Evolutionary conservation across 2,113 vertebrate genomes (phyloP).

Genomic region (Oryzias melastigma): DNA sequence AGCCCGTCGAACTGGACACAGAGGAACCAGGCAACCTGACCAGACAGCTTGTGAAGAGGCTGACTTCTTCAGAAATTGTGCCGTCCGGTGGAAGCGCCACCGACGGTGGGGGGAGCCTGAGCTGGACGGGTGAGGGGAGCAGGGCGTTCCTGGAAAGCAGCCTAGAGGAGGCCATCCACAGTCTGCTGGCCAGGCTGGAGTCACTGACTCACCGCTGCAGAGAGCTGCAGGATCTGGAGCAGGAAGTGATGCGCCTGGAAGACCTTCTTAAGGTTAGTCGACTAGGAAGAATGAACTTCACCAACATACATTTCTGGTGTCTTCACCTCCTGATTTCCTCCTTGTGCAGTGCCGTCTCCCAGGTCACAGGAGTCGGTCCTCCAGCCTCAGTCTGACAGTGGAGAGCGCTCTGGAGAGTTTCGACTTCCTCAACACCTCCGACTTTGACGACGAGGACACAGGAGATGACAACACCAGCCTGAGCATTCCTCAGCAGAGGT

Average conservation of each 20-base stretch:
- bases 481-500: conserved; percentile 81
- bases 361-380: conserved; percentile 88
- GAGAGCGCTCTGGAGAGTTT: conserved; percentile 98
- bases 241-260: conserved; percentile 91
- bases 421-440: conserved; percentile 98
- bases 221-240: conserved; percentile 93
- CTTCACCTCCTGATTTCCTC: too few species aligned
- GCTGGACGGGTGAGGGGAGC: conserved; percentile 84
- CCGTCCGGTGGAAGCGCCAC: conserved; percentile 29
- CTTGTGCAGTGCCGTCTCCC: conserved; percentile 86
- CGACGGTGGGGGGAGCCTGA: conserved; percentile 62
- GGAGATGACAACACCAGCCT: conserved; percentile 80
- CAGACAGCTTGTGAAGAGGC: conserved; percentile 91
- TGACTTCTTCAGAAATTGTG: conserved; percentile 84
- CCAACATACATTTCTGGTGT: too few species aligned
- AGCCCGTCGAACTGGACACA: conserved; percentile 93
- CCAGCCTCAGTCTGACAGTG: conserved; percentile 95
- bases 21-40: conserved; percentile 90
- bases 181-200: conserved; percentile 87
- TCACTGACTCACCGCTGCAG: conserved; percentile 86
- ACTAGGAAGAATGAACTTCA: neutral
- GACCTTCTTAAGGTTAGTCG: conserved; percentile 89
- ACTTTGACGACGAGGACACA: conserved; percentile 95
- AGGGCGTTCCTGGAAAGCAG: conserved; percentile 86
- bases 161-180: conserved; percentile 91